These are phyloP conservation scores for Leistus spinibarbis DNA, from an alignment of 2,888 invertebrate genomes.

Conservation along the genomic window DNA sequence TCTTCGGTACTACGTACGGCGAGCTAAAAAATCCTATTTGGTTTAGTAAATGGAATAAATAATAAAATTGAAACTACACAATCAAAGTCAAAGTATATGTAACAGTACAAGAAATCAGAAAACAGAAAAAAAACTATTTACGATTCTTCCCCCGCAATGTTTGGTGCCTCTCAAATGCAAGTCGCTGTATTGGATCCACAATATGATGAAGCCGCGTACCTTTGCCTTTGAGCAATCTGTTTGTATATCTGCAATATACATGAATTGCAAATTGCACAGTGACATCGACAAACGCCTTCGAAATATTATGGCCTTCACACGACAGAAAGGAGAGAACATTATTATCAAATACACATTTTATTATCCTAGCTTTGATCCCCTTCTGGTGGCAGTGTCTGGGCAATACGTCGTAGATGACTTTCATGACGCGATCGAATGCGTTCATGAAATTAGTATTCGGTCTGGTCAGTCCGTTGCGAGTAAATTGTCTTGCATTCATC, in stretches of 20 bases:
- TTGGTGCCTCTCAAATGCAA: neutral
- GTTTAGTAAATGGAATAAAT: no score
- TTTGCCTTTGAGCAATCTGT: neutral
- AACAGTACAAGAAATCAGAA: no score
- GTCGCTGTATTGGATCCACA: neutral
- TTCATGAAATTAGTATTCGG: neutral
- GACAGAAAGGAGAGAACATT: neutral
- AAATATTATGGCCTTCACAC: neutral
- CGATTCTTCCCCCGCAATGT: neutral
- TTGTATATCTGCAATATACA: neutral
- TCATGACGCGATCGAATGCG: neutral
- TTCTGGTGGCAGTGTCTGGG: neutral
- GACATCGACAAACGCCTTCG: neutral
- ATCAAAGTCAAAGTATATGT: no score
- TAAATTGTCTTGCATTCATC: neutral
- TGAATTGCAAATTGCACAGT: neutral
- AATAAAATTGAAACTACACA: no score
- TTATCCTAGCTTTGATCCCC: neutral
- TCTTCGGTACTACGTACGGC: no score
- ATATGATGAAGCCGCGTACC: neutral
- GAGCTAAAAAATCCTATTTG: no score
- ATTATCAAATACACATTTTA: neutral
- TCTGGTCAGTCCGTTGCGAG: neutral
- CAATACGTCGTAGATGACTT: neutral
- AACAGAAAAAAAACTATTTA: neutral